phyloP scores from a whole-genome alignment of 2,797 vertebrate species.

The Pipistrellus pipistrellus region DNA sequence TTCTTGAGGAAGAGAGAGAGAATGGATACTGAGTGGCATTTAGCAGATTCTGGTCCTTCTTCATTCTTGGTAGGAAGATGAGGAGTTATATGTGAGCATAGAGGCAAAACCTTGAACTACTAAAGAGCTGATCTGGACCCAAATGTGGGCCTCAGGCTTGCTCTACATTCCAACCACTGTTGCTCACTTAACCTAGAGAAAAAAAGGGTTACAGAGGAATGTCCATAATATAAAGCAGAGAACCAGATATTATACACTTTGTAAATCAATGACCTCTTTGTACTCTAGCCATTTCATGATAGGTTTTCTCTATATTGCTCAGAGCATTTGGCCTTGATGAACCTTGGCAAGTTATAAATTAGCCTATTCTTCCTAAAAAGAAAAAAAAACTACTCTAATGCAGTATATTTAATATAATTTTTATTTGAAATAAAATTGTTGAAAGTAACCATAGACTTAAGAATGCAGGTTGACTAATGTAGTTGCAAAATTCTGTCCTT shows the following conservation, averaged over 20 bases:
- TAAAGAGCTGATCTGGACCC: not conserved
- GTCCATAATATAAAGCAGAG: not conserved
- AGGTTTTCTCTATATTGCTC: conserved; percentile 2
- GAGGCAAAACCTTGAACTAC: conserved; percentile 23
- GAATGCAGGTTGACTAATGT: not conserved
- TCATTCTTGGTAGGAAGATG: not conserved
- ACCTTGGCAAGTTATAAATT: conserved; percentile 55
- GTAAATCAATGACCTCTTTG: conserved; percentile 66
- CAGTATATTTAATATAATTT: not conserved
- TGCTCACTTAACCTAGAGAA: not conserved
- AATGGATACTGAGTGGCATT: not conserved
- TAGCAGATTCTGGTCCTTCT: not conserved
- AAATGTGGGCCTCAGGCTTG: not conserved
- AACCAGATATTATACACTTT: not conserved
- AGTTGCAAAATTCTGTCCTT: conserved; percentile 21
- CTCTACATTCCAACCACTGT: not conserved
- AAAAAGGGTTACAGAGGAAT: conserved; percentile 44
- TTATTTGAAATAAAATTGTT: conserved; percentile 60
- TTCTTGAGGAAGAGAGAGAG: not conserved
- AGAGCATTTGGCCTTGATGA: conserved; percentile 73
- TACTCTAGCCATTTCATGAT: not conserved
- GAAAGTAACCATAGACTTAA: conserved; percentile 37
- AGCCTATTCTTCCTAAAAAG: conserved; percentile 68
- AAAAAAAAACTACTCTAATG: conserved; percentile 31
- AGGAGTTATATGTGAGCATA: not conserved